phyloP scores from a whole-genome alignment of 1,140 invertebrate species.

The Tribolium castaneum region DNA sequence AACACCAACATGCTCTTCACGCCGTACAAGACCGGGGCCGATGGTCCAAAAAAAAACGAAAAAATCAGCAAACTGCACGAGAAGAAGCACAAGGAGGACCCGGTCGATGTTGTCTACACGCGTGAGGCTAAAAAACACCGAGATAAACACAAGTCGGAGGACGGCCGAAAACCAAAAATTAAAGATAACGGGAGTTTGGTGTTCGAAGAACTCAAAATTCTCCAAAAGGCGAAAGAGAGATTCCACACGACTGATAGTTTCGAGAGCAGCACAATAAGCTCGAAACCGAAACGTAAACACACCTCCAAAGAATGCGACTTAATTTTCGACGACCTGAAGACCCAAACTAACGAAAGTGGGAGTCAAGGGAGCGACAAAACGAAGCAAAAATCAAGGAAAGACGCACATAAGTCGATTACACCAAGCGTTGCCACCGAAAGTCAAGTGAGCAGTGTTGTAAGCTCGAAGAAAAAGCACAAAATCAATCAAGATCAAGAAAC shows the following conservation, averaged over 20 bases:
- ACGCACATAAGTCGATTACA: not conserved
- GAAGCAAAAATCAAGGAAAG: not conserved
- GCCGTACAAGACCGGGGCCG: not conserved
- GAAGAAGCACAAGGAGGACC: not conserved
- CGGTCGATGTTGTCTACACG: not conserved
- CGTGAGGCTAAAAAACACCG: not conserved
- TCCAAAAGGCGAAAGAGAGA: not conserved
- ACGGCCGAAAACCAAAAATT: not conserved
- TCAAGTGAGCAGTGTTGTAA: not conserved
- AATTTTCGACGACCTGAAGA: not conserved
- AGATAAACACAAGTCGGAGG: not conserved
- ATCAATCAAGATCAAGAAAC: not conserved
- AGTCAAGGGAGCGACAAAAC: not conserved
- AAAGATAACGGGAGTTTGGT: not conserved
- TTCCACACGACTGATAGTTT: not conserved
- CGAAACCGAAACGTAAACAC: not conserved
- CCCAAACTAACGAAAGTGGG: not conserved
- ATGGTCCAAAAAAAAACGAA: not conserved
- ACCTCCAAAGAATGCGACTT: not conserved
- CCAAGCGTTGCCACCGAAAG: not conserved
- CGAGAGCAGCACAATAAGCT: not conserved
- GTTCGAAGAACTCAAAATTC: not conserved
- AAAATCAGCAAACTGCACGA: not conserved
- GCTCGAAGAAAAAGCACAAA: not conserved
- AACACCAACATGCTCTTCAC: not conserved